Evolutionary conservation across 2,888 invertebrate species (phyloP), one percentile per base, ranked within the genome.

Genomic region (Epiblema foenella): DNA sequence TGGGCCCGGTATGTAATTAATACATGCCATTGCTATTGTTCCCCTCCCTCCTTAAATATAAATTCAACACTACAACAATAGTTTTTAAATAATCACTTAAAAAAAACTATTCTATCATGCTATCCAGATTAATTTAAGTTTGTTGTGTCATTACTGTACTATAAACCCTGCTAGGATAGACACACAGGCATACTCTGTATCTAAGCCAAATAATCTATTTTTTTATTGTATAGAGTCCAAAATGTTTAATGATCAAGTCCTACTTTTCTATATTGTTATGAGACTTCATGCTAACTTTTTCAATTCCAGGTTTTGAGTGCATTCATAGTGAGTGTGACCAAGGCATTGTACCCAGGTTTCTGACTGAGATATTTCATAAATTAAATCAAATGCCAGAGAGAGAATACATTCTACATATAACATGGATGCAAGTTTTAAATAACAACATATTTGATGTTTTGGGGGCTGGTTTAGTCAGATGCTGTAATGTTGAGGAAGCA

Each of bases 391-490:
- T 95, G 88, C 93, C 94, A 65, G 96, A 95, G 75, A 93, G 95
- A 76, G 95, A 94, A 71, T 96, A 94, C 80, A 94, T 95, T 58
- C 88, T 96, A 4, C 95, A 95, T 79, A 94, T 96, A 74, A 95
- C 96, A 56, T 96, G 96, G 95, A 95, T 96, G 79, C 96, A 96
- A 87, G 95, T 96, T 60, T 94, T 94, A 58, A 95, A 95, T 64
- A 96, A 96, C 76, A 95, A 95, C 76, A 94, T 95, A 75, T 91
- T 91, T 85, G 93, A 87, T 93, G 94, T 94, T 54, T 91, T 94
- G 78, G 96, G 95, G 60, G 94, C 83, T 74, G 95, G 87, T 75
- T 88, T 89, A 68, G 92, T 91, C 64, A 90, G 87, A 83, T 95
- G 93, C 88, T 95, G 75, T 90, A 95, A 89, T 95, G 95, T 96